Conservation (phyloP, 2,888 invertebrate species). For the Morinoia aosen region DNA sequence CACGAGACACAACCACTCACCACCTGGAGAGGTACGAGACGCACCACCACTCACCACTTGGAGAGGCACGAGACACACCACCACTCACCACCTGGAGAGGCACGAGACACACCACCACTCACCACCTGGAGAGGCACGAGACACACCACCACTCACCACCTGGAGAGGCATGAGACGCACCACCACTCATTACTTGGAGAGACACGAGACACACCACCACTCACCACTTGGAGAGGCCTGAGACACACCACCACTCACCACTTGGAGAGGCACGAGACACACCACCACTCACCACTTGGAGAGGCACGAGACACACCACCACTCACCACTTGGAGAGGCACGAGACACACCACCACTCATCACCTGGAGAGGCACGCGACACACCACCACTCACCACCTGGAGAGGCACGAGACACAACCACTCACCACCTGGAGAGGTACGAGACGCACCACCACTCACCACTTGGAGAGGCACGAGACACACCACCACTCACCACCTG, state of each 20-base stretch:
- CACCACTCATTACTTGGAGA: conserved; percentile 81
- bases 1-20: conserved; percentile 92
- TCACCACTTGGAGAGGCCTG: no score
- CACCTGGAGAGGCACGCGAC: no score
- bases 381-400: conserved; percentile 77
- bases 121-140: conserved; percentile 87
- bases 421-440: no score
- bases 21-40: no score
- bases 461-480: conserved; percentile 86
- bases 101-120: conserved; percentile 59
- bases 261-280: conserved; percentile 85
- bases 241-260: conserved; percentile 75
- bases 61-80: conserved; percentile 91
- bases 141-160: no score
- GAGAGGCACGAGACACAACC: conserved; percentile 90
- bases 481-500: no score
- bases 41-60: conserved; percentile 77
- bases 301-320: not conserved
- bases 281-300: no score
- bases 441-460: conserved; percentile 71
- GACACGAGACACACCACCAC: conserved; percentile 88
- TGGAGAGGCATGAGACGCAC: no score
- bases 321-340: conserved; percentile 85
- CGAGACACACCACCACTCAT: conserved; percentile 90
- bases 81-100: no score